Evolutionary conservation across 2,888 invertebrate species (phyloP).

Genomic region (Heliconius cydno): DNA sequence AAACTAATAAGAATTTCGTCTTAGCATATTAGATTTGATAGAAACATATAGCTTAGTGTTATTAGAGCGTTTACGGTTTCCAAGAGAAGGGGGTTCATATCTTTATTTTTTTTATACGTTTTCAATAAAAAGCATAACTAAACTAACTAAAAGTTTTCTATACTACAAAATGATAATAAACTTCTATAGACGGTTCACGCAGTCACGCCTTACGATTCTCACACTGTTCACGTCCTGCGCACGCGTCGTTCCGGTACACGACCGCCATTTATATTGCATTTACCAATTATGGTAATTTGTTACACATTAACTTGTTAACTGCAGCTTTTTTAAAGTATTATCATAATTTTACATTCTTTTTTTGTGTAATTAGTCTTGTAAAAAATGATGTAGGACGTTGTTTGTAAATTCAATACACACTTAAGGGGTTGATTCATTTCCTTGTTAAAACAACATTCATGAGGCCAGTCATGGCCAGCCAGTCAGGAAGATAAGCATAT

Average conservation of each 20-base stretch:
- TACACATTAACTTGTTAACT: conserved; percentile 18
- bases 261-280: not conserved
- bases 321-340: not conserved
- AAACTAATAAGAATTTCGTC: no score
- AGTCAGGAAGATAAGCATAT: no score
- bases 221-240: conserved; percentile 32
- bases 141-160: not conserved
- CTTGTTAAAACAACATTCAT: no score
- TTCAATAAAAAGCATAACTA: not conserved
- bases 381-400: no score
- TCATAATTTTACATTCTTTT: not conserved
- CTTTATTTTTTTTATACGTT: no score
- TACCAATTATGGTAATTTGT: conserved; percentile 26
- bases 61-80: no score
- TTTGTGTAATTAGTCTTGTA: not conserved
- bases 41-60: no score
- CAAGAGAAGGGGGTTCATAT: no score
- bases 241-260: conserved; percentile 39
- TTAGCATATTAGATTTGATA: no score
- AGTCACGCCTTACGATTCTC: conserved; percentile 19
- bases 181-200: not conserved
- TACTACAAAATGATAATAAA: not conserved
- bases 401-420: no score
- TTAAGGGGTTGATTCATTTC: no score
- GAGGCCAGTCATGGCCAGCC: no score